These are phyloP conservation scores for Punctoribates punctum DNA, from an alignment of 2,888 invertebrate genomes.

Conservation along the genomic window DNA sequence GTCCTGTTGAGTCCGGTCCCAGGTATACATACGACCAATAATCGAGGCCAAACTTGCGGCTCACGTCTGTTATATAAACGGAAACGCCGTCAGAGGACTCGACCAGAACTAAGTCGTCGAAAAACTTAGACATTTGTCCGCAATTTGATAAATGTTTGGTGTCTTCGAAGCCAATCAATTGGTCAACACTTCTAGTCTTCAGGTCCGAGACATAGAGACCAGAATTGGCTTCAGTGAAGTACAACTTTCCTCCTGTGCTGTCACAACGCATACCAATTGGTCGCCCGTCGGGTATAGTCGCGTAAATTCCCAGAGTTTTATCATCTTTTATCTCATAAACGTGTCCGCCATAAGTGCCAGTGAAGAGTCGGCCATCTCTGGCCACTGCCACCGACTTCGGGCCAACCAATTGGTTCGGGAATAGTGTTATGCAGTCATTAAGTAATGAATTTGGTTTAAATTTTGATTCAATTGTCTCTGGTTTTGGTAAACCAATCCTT, in stretches of 20 bases:
- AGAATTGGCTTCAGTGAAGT: constrained; percentile 39
- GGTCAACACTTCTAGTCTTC: neutral
- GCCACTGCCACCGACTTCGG: constrained; percentile 37
- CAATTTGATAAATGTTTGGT: neutral
- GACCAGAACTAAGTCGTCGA: constrained; percentile 32
- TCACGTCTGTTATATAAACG: constrained; percentile 40
- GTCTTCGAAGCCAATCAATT: constrained; percentile 23
- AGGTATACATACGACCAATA: constrained; percentile 38
- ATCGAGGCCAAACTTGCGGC: constrained; percentile 38
- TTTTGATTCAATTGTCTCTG: neutral
- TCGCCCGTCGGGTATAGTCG: constrained; percentile 12
- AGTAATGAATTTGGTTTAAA: neutral
- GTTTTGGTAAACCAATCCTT: constrained; percentile 24
- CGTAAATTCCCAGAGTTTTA: neutral
- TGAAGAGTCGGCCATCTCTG: neutral
- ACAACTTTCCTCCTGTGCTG: neutral
- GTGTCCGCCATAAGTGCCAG: constrained; percentile 36
- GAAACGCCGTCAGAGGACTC: constrained; percentile 3
- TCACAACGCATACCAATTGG: constrained; percentile 34
- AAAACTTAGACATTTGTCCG: constrained; percentile 36
- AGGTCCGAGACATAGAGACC: constrained; percentile 37
- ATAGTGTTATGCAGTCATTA: neutral
- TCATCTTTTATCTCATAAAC: constrained; percentile 27
- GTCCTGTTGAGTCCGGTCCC: constrained; percentile 36
- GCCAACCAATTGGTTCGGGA: neutral